phyloP scores from a whole-genome alignment of 2,888 invertebrate genomes.

The Noctua fimbriata region DNA sequence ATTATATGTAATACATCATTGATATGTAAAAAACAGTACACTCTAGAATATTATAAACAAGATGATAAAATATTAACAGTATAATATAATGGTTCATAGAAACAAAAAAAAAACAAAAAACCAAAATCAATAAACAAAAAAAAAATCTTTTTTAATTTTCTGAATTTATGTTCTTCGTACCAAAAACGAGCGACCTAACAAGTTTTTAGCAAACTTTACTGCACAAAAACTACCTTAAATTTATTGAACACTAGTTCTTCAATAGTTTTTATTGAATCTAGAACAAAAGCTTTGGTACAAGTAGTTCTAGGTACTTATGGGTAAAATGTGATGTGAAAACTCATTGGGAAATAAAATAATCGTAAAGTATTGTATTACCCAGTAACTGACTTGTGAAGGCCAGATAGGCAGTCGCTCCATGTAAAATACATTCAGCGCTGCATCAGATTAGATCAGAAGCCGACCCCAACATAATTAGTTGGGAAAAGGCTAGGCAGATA shows the following conservation, averaged over 20 bases:
- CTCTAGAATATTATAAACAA: neutral
- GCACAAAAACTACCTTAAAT: slow-evolving; percentile 16
- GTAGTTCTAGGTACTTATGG: too few relatives aligned
- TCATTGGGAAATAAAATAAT: neutral
- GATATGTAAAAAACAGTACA: too few relatives aligned
- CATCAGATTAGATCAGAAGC: neutral
- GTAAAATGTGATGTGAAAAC: neutral
- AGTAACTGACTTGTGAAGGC: neutral
- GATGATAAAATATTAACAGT: too few relatives aligned
- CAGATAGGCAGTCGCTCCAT: neutral
- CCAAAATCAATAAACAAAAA: too few relatives aligned
- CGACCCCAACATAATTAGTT: neutral
- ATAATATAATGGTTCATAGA: too few relatives aligned
- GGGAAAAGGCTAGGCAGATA: neutral
- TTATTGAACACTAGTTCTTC: slow-evolving; percentile 13
- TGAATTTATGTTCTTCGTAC: neutral
- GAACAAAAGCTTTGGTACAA: neutral
- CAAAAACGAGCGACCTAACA: slow-evolving; percentile 11
- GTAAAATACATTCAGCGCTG: neutral
- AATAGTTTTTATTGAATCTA: neutral
- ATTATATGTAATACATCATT: too few relatives aligned
- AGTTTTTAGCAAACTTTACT: slow-evolving; percentile 8
- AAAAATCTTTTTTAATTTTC: too few relatives aligned
- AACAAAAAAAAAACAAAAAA: too few relatives aligned
- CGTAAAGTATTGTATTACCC: neutral